Percentiles rank a stretch among this genome's conserved stretches.
Evolutionary conservation across 2,888 invertebrate genomes (phyloP).

Genomic region (Chloroclysta siterata): DNA sequence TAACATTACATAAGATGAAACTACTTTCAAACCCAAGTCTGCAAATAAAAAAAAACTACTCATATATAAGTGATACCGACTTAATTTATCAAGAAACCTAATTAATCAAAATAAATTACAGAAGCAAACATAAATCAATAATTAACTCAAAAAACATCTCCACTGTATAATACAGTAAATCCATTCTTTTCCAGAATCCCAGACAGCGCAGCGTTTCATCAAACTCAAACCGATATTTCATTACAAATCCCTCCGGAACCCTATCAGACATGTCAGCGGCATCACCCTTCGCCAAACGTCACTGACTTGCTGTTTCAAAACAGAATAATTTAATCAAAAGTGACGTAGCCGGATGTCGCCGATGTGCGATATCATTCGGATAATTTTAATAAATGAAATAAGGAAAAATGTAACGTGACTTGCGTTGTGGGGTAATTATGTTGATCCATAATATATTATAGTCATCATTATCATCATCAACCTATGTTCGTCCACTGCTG

Average conservation of each 20-base stretch:
- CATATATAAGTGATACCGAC: too few relatives aligned
- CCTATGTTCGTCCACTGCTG: too few relatives aligned
- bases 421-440: slow-evolving; percentile 1
- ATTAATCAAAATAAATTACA: too few relatives aligned
- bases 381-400: slow-evolving; percentile 41
- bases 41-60: too few relatives aligned
- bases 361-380: slow-evolving; percentile 43
- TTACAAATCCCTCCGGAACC: slow-evolving; percentile 37
- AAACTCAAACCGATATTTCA: slow-evolving; percentile 21
- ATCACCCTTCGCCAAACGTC: slow-evolving; percentile 28
- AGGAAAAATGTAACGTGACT: slow-evolving; percentile 33
- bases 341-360: slow-evolving; percentile 50
- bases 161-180: neutral
- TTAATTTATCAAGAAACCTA: too few relatives aligned
- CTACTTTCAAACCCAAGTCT: too few relatives aligned
- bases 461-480: too few relatives aligned
- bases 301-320: slow-evolving; percentile 42
- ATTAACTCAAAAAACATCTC: too few relatives aligned
- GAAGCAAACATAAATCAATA: too few relatives aligned
- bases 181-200: neutral
- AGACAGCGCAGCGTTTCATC: slow-evolving; percentile 16
- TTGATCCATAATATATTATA: neutral
- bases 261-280: slow-evolving; percentile 25
- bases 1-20: too few relatives aligned
- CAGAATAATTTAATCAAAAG: slow-evolving; percentile 57